A percentile compares a stretch with the other conserved stretches of the same genome.
Evolutionary conservation across 64 coral and sea anemone genomes (phyloP).

Genomic region (Astreopora myriophthalma): DNA sequence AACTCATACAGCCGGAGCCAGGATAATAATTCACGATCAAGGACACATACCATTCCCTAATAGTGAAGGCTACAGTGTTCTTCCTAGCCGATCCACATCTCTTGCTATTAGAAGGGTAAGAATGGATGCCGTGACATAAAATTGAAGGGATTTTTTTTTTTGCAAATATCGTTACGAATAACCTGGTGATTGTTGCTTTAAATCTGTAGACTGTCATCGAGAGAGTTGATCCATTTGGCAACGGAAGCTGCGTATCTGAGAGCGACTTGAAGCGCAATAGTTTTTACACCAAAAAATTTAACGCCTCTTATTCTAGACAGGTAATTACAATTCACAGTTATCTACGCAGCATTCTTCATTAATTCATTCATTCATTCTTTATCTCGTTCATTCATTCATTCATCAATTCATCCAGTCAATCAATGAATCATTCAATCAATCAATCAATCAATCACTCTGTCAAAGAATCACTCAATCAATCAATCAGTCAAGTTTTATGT

Average conservation of each 20-base stretch:
- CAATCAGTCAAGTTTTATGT: too few species aligned
- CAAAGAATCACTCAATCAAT: too few species aligned
- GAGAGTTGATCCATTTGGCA: conserved; percentile 52
- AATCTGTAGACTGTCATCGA: background rate
- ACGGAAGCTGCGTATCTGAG: conserved; percentile 32
- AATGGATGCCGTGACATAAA: background rate
- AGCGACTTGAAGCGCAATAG: background rate
- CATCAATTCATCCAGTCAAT: too few species aligned
- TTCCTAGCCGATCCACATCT: conserved; percentile 72
- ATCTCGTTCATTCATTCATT: background rate
- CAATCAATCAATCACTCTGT: too few species aligned
- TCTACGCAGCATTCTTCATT: background rate
- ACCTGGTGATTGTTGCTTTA: background rate
- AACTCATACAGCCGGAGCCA: conserved; percentile 59
- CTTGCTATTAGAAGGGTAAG: conserved; percentile 70
- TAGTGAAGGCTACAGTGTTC: conserved; percentile 74
- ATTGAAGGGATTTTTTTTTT: background rate
- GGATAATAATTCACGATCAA: conserved; percentile 61
- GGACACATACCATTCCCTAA: conserved; percentile 75
- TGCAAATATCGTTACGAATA: background rate
- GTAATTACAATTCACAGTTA: background rate
- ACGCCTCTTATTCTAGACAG: background rate
- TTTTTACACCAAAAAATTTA: conserved; percentile 10
- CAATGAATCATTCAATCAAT: too few species aligned
- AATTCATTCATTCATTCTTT: background rate